A percentile compares a stretch with the other conserved stretches of the same genome.
Evolutionary conservation across 30 jellyfish, hydroid and myxozoan species (phyloP).

Genomic region (Aurelia sp.): DNA sequence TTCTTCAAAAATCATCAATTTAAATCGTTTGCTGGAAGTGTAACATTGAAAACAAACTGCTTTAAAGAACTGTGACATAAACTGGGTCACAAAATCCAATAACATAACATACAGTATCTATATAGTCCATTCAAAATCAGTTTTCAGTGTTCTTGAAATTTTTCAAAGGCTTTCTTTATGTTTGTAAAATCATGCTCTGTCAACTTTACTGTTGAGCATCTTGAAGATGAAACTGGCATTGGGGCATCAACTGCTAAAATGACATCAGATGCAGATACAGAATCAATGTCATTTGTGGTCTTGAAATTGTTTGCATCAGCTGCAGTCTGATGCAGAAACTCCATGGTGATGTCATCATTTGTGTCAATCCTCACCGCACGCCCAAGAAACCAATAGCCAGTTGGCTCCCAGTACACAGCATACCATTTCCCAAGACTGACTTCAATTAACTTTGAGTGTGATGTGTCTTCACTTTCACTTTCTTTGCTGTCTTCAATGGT

Average conservation of each 20-base stretch:
- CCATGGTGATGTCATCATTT: conserved; percentile 15
- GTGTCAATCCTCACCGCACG: not conserved
- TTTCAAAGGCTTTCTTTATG: conserved; percentile 5
- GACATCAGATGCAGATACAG: conserved; percentile 51
- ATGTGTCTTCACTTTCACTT: conserved; percentile 10
- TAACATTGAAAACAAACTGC: not conserved
- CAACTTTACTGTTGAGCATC: conserved; percentile 72
- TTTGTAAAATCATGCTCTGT: conserved; percentile 52
- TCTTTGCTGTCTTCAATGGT: not conserved
- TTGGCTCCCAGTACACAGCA: not conserved
- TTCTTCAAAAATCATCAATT: not conserved
- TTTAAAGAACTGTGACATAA: not conserved
- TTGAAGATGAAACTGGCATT: conserved; percentile 52
- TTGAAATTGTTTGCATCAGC: conserved; percentile 48
- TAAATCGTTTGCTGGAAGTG: not conserved
- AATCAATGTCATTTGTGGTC: conserved; percentile 11
- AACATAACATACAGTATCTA: not conserved
- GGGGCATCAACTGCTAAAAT: conserved; percentile 17
- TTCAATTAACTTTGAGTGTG: not conserved
- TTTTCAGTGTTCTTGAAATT: conserved; percentile 12
- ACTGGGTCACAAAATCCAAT: not conserved
- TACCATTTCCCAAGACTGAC: conserved; percentile 24
- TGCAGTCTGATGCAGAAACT: not conserved
- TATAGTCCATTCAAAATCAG: not conserved
- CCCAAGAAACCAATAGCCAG: too few relatives aligned